A percentile compares a stretch with the other conserved stretches of the same genome.
Evolutionary conservation across 1,140 invertebrate species (phyloP).

Genomic region (Platorchestia sp.): DNA sequence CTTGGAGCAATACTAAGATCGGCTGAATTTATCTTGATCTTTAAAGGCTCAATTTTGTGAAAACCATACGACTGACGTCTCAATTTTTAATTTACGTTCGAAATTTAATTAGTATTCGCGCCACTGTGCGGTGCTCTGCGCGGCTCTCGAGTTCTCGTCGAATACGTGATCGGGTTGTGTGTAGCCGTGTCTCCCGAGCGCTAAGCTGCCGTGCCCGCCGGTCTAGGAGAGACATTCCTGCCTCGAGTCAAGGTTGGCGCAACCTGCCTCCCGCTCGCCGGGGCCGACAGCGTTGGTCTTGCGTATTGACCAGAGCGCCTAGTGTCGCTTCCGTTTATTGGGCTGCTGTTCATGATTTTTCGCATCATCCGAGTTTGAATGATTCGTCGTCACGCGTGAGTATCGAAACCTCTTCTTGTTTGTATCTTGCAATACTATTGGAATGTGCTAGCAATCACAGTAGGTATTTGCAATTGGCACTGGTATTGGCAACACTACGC

Average conservation of each 20-base stretch:
- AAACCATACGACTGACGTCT: too few species aligned
- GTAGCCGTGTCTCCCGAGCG: not conserved
- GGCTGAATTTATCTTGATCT: not conserved
- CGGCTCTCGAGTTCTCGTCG: not conserved
- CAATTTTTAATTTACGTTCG: not conserved
- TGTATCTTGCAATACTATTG: not conserved
- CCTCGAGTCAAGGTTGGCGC: not conserved
- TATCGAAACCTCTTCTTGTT: not conserved
- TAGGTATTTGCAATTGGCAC: not conserved
- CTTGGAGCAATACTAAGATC: not conserved
- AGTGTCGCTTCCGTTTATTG: not conserved
- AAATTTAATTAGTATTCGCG: not conserved
- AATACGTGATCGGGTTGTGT: not conserved
- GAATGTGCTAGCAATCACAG: not conserved
- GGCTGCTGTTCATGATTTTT: not conserved
- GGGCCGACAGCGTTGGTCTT: not conserved
- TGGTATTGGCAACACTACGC: too few species aligned
- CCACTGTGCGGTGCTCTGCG: not conserved
- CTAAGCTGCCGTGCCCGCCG: not conserved
- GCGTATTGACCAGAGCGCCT: not conserved
- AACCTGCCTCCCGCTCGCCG: not conserved
- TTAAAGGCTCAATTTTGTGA: not conserved
- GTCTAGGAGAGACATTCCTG: not conserved
- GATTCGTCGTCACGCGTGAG: not conserved
- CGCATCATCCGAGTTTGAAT: not conserved